These are phyloP conservation scores for Neodon shergylaensis DNA, from an alignment of 2,113 vertebrate genomes.

Conservation along the genomic window DNA sequence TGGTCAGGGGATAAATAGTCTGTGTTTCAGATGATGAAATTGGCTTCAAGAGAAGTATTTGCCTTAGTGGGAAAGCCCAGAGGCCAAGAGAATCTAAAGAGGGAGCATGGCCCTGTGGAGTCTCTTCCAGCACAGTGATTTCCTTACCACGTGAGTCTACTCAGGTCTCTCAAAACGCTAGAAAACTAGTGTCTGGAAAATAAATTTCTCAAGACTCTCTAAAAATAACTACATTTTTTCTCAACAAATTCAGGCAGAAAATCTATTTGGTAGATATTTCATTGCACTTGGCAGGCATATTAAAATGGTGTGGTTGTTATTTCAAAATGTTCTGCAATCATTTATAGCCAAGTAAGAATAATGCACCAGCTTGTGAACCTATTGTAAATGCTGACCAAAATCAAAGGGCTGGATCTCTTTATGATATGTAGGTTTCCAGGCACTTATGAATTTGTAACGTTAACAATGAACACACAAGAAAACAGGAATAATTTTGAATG, in stretches of 20 bases:
- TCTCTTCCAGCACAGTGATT: constrained; percentile 55
- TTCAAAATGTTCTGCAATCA: constrained; percentile 64
- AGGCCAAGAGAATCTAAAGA: neutral
- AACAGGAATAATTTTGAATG: constrained; percentile 40
- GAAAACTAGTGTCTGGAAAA: constrained; percentile 71
- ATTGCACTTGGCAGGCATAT: constrained; percentile 51
- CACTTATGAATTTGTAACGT: constrained; percentile 24
- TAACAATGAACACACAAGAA: constrained; percentile 22
- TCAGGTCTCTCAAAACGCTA: constrained; percentile 50
- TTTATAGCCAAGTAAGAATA: constrained; percentile 54
- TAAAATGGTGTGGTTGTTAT: constrained; percentile 57
- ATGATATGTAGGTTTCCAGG: constrained; percentile 11
- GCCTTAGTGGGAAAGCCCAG: neutral
- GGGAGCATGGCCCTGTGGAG: neutral
- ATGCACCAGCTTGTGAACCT: constrained; percentile 34
- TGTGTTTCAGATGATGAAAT: constrained; percentile 24
- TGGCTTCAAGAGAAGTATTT: neutral
- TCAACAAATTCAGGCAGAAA: constrained; percentile 58
- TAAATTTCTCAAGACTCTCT: constrained; percentile 71
- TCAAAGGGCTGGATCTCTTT: constrained; percentile 9
- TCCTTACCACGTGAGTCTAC: constrained; percentile 43
- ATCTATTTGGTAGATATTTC: constrained; percentile 59
- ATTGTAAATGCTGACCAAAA: constrained; percentile 32
- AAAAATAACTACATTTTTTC: constrained; percentile 66
- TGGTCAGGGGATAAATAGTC: neutral